Percentiles rank a stretch among this genome's conserved stretches.
These are phyloP conservation scores for Melipona quadrifasciata DNA, from an alignment of 1,140 invertebrate species.

Conservation along the genomic window DNA sequence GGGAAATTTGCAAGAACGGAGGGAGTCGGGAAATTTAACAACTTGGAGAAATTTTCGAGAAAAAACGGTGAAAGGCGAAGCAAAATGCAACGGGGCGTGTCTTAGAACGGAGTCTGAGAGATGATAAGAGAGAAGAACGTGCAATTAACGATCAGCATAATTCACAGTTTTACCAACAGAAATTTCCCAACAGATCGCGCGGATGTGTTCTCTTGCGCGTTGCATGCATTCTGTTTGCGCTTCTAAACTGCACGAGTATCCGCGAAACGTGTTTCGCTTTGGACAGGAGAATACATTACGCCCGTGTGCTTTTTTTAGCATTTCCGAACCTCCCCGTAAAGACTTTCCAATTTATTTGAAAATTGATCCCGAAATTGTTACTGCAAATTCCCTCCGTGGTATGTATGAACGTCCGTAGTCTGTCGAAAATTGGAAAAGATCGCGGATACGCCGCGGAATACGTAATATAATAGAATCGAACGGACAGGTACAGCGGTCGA, in stretches of 20 bases:
- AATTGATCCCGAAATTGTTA: background rate
- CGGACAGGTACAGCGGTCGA: no score
- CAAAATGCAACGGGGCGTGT: no score
- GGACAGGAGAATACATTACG: background rate
- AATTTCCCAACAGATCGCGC: background rate
- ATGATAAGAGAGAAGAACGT: rapidly evolving
- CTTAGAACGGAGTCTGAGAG: background rate
- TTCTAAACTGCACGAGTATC: background rate
- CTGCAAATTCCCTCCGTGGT: no score
- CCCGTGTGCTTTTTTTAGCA: no score
- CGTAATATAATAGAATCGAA: no score
- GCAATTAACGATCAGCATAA: background rate
- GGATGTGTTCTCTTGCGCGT: background rate
- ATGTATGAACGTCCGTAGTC: no score
- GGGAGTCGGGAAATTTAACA: no score
- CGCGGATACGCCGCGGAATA: rapidly evolving
- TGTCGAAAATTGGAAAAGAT: background rate
- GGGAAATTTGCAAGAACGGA: no score
- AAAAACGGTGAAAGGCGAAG: background rate
- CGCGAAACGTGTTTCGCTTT: background rate
- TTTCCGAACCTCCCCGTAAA: no score
- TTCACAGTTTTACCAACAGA: background rate
- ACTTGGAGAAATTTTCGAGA: background rate
- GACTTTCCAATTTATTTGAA: background rate
- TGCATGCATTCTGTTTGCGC: no score